phyloP scores from a whole-genome alignment of 2,797 vertebrate genomes.

The Poliocrania exsul region DNA sequence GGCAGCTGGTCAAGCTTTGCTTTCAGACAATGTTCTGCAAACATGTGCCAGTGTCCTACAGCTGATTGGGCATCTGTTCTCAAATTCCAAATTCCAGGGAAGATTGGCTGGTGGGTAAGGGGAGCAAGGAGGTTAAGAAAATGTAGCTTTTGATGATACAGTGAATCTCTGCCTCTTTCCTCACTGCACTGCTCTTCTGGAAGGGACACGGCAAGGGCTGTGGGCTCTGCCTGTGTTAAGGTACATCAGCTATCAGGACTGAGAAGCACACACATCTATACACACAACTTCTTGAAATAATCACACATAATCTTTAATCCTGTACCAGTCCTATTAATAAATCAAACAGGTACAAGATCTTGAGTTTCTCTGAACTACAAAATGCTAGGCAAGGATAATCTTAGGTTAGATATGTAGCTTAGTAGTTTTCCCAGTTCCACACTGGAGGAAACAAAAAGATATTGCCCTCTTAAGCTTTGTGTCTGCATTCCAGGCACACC shows the following conservation, averaged over 20 bases:
- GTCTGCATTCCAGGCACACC: conserved; percentile 25
- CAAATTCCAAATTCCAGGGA: neutral
- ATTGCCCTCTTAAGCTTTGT: neutral
- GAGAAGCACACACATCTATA: neutral
- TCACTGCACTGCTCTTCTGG: neutral
- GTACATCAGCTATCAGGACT: neutral
- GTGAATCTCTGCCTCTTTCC: neutral
- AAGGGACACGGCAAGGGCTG: neutral
- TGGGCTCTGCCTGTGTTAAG: neutral
- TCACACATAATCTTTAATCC: neutral
- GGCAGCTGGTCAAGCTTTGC: neutral
- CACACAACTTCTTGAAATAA: neutral
- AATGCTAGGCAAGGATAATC: neutral
- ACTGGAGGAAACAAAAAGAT: neutral
- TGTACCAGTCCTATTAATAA: neutral
- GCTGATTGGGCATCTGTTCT: neutral
- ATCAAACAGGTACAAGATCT: neutral
- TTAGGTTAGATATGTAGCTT: neutral
- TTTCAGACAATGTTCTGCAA: neutral
- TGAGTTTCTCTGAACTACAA: neutral
- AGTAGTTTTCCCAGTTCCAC: neutral
- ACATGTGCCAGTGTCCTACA: neutral
- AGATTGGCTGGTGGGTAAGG: neutral
- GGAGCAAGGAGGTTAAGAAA: neutral
- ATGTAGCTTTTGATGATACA: fast-evolving